Percentiles rank a stretch among this genome's conserved stretches.
phyloP scores from a whole-genome alignment of 2,797 vertebrate genomes.

The Lophius americanus region DNA sequence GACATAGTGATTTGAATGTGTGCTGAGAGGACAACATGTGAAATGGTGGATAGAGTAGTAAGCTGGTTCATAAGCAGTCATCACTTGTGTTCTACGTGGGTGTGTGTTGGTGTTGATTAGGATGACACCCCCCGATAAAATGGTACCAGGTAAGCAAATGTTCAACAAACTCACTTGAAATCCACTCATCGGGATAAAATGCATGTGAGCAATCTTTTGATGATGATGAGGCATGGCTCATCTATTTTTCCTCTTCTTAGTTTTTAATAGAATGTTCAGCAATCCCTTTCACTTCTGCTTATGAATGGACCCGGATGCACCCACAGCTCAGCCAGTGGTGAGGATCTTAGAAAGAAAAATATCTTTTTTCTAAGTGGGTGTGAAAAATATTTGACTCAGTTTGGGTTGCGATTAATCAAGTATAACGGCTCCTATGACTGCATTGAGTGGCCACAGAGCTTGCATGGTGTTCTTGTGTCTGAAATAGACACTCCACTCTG shows the following conservation, averaged over 20 bases:
- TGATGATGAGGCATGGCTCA: conserved; percentile 7
- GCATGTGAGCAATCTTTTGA: conserved; percentile 33
- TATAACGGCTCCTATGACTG: conserved; percentile 12
- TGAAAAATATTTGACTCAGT: conserved; percentile 32
- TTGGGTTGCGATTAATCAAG: conserved; percentile 18
- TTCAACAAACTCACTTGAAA: conserved; percentile 41
- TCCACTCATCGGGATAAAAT: conserved; percentile 37
- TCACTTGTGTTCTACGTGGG: too few relatives aligned
- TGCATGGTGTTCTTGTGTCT: conserved; percentile 8
- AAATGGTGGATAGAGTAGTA: too few relatives aligned
- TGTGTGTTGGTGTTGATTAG: too few relatives aligned
- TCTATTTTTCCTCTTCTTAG: conserved; percentile 46
- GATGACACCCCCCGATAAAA: too few relatives aligned
- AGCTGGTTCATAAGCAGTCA: too few relatives aligned
- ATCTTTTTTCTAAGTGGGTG: conserved; percentile 34
- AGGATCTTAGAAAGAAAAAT: conserved; percentile 54
- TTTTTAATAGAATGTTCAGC: conserved; percentile 30
- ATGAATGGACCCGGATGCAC: conserved; percentile 15
- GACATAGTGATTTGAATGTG: too few relatives aligned
- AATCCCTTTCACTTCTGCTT: conserved; percentile 18
- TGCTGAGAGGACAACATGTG: too few relatives aligned
- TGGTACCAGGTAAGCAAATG: conserved; percentile 18
- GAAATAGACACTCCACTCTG: conserved; percentile 1
- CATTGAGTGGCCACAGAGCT: conserved; percentile 16
- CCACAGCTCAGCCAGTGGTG: conserved; percentile 44